phyloP scores from a whole-genome alignment of 92 coral and sea anemone genomes.

The Meandrina meandrites region DNA sequence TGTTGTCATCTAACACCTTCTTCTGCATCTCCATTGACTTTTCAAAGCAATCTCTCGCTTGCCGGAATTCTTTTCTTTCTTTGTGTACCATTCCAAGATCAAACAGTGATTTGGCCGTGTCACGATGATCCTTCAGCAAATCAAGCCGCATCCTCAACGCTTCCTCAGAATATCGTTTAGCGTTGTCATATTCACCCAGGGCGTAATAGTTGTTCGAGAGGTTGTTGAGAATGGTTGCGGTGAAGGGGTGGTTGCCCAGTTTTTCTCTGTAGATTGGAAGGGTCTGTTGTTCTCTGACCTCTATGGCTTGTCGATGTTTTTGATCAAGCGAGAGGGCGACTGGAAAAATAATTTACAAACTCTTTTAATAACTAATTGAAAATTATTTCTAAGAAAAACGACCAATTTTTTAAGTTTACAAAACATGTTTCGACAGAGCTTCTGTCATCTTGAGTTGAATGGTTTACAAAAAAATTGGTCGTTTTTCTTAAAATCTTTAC shows the following conservation, averaged over 20 bases:
- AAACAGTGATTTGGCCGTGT: constrained; percentile 52
- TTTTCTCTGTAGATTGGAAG: constrained; percentile 15
- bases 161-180: background rate
- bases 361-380: no score
- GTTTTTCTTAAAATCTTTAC: no score
- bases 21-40: background rate
- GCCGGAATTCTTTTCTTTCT: background rate
- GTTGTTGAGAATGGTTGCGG: constrained; percentile 39
- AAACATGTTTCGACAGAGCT: no score
- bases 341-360: background rate
- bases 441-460: no score
- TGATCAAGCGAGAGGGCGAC: background rate
- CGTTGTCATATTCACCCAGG: constrained; percentile 19
- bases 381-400: no score
- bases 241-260: constrained; percentile 41
- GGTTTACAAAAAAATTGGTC: no score
- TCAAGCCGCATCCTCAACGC: constrained; percentile 21
- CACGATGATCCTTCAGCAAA: constrained; percentile 41
- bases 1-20: background rate
- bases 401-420: no score
- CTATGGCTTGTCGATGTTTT: constrained; percentile 24
- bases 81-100: constrained; percentile 30
- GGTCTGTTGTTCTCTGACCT: background rate
- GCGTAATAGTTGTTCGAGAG: constrained; percentile 30
- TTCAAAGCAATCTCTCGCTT: background rate